A percentile compares a stretch with the other conserved stretches of the same genome.
These are phyloP conservation scores for Romanogobio albipinnatus DNA, from an alignment of 2,113 vertebrate genomes.

Conservation along the genomic window DNA sequence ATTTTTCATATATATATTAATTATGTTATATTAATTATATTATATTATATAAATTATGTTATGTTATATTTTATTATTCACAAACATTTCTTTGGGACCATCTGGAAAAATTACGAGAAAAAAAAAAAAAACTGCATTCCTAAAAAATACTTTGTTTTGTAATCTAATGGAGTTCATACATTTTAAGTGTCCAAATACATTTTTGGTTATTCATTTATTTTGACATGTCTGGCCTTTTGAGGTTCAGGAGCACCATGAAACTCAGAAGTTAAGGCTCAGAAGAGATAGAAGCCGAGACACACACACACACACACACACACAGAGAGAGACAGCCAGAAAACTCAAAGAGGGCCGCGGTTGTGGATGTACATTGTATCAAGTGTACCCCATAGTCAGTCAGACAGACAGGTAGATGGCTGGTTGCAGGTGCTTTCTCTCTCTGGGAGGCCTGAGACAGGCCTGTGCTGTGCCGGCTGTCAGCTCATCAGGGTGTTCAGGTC, in stretches of 20 bases:
- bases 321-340: conserved; percentile 17
- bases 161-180: not conserved
- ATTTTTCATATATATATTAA: no score
- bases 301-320: conserved; percentile 46
- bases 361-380: conserved; percentile 47
- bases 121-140: not conserved
- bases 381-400: conserved; percentile 55
- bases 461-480: conserved; percentile 69
- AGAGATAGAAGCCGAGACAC: conserved; percentile 9
- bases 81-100: not conserved
- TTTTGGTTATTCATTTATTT: not conserved
- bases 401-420: conserved; percentile 58
- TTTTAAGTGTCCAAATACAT: not conserved
- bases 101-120: not conserved
- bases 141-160: no score
- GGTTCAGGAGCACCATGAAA: not conserved
- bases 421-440: conserved; percentile 59
- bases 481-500: conserved; percentile 72
- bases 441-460: conserved; percentile 70
- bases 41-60: not conserved
- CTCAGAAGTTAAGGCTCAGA: conserved; percentile 33
- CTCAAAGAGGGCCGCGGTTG: conserved; percentile 46
- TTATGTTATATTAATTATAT: not conserved
- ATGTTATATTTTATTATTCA: not conserved
- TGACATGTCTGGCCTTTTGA: not conserved